Evolutionary conservation across 2,113 vertebrate species (phyloP).

Genomic region (Neogale vison): DNA sequence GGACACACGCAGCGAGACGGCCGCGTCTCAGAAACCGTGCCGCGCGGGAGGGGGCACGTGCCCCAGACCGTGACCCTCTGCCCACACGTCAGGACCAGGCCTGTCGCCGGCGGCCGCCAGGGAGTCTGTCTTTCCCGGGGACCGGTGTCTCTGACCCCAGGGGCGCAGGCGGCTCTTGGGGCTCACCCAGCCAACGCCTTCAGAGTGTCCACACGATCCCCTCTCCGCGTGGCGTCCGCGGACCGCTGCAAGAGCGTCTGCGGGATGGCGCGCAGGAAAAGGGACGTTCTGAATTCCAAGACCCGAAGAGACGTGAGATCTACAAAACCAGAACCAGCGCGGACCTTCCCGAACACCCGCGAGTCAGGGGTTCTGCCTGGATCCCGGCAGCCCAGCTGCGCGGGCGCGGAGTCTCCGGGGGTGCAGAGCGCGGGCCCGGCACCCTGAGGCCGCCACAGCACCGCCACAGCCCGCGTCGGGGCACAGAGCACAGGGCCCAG

Average conservation of each 20-base stretch:
- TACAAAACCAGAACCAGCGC: not conserved
- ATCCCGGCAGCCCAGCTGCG: not conserved
- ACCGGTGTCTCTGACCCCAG: not conserved
- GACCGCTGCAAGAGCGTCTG: not conserved
- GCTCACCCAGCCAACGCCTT: not conserved
- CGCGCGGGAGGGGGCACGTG: rapidly evolving
- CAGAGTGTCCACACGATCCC: not conserved
- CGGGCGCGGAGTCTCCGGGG: not conserved
- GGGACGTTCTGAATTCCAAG: not conserved
- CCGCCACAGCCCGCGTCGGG: not conserved
- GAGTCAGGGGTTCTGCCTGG: not conserved
- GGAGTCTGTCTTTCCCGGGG: not conserved
- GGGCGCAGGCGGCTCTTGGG: not conserved
- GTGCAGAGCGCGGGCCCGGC: rapidly evolving
- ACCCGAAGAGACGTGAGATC: not conserved
- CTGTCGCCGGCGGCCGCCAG: not conserved
- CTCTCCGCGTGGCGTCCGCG: not conserved
- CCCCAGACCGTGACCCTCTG: rapidly evolving
- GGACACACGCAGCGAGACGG: rapidly evolving
- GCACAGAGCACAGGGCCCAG: not conserved
- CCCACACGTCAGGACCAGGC: not conserved
- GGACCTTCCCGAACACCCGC: not conserved
- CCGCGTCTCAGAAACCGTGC: rapidly evolving
- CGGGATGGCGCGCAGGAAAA: not conserved
- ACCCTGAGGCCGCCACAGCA: rapidly evolving